Evolutionary conservation across 2,113 vertebrate genomes (phyloP).

Genomic region (Pluvialis apricaria): DNA sequence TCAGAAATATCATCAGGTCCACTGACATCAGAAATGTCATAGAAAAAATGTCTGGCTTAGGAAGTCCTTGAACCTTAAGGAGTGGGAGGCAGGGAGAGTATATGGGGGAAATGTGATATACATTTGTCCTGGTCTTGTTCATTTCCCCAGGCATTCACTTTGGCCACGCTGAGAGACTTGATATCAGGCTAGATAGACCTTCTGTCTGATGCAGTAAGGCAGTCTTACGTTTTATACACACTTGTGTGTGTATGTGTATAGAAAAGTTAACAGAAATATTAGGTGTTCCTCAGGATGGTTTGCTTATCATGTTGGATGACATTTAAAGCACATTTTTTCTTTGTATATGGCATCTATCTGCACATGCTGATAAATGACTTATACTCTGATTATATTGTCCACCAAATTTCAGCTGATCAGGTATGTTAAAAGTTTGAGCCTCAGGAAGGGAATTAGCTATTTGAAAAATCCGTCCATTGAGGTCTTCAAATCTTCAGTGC

Average conservation of each 20-base stretch:
- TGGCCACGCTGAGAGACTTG: not conserved
- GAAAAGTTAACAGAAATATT: not conserved
- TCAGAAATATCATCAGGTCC: not conserved
- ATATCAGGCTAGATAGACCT: not conserved
- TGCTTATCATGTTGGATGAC: not conserved
- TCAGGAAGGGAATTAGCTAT: not conserved
- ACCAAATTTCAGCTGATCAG: not conserved
- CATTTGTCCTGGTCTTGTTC: not conserved
- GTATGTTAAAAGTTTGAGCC: not conserved
- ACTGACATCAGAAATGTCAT: not conserved
- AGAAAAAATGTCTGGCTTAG: not conserved
- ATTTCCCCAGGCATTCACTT: not conserved
- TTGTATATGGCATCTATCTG: not conserved
- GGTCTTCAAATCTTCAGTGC: not conserved
- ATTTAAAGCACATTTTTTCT: not conserved
- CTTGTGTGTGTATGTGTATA: fast-evolving
- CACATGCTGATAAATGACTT: not conserved
- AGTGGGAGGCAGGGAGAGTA: not conserved
- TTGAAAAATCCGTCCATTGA: not conserved
- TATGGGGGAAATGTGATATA: not conserved
- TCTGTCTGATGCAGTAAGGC: not conserved
- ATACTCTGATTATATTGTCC: not conserved
- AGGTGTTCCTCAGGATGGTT: not conserved
- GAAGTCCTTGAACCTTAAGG: not conserved
- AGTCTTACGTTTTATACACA: not conserved